phyloP scores from a whole-genome alignment of 2,113 vertebrate species.

The Odontophorus gujanensis region DNA sequence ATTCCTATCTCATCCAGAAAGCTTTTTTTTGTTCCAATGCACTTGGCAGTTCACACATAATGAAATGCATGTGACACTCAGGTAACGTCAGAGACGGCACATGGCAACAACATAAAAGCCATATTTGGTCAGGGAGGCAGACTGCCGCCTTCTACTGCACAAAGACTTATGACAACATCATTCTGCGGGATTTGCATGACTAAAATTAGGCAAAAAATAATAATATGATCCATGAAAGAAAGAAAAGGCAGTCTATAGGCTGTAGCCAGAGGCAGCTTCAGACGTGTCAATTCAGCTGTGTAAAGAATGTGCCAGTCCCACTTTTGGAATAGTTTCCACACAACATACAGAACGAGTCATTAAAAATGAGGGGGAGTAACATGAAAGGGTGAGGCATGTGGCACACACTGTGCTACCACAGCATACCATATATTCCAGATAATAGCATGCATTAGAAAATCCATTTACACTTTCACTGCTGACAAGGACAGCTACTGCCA shows the following conservation, averaged over 20 bases:
- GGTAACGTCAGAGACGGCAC: background rate
- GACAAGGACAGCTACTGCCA: slow-evolving; percentile 17
- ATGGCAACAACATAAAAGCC: slow-evolving; percentile 32
- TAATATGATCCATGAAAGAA: slow-evolving; percentile 6
- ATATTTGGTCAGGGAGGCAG: slow-evolving; percentile 55
- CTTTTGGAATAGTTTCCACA: slow-evolving; percentile 20
- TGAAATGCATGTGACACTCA: background rate
- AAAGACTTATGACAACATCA: slow-evolving; percentile 34
- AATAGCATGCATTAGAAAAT: slow-evolving; percentile 30
- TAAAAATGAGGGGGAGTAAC: slow-evolving; percentile 56
- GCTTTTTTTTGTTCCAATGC: background rate
- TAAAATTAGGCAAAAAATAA: slow-evolving; percentile 46
- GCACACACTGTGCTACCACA: slow-evolving; percentile 55
- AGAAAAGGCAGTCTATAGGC: background rate
- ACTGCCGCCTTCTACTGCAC: background rate
- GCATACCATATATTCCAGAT: slow-evolving; percentile 53
- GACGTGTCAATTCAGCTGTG: slow-evolving; percentile 49
- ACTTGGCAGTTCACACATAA: background rate
- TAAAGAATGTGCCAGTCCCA: slow-evolving; percentile 47
- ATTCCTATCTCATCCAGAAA: background rate
- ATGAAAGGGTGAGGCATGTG: slow-evolving; percentile 47
- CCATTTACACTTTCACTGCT: slow-evolving; percentile 50
- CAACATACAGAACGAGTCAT: slow-evolving; percentile 31
- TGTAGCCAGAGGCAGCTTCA: slow-evolving; percentile 47
- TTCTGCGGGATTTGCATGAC: slow-evolving; percentile 16